Conservation (phyloP, 2,797 vertebrate species). For the Acropternis orthonyx region DNA sequence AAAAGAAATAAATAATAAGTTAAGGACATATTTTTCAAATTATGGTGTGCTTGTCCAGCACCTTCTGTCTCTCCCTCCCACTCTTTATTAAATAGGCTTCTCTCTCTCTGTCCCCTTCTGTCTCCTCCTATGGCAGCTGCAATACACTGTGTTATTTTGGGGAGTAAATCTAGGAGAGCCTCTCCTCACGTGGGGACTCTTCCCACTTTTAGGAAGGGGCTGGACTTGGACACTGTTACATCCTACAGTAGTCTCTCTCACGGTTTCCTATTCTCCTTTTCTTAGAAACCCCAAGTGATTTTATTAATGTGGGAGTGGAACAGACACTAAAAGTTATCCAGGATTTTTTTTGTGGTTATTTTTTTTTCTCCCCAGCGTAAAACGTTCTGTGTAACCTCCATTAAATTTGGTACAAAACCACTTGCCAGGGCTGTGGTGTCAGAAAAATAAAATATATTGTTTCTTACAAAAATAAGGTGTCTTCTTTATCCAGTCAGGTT, state of each 20-base stretch:
- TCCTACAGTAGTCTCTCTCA: slow-evolving; percentile 73
- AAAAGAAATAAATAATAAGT: slow-evolving; percentile 76
- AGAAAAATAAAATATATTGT: slow-evolving; percentile 99
- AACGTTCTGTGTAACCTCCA: slow-evolving; percentile 99
- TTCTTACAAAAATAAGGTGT: slow-evolving; percentile 85
- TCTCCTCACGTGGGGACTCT: slow-evolving; percentile 58
- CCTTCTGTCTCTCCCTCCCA: slow-evolving; percentile 76
- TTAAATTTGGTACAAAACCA: slow-evolving; percentile 99
- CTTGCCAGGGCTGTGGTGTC: slow-evolving; percentile 98
- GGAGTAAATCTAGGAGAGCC: slow-evolving; percentile 72
- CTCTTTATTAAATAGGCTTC: slow-evolving; percentile 71
- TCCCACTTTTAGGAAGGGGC: slow-evolving; percentile 66
- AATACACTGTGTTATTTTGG: slow-evolving; percentile 75
- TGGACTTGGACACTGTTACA: slow-evolving; percentile 75
- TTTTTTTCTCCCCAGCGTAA: slow-evolving; percentile 83
- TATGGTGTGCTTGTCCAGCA: slow-evolving; percentile 77
- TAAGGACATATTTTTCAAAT: slow-evolving; percentile 80
- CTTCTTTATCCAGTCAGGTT: slow-evolving; percentile 34
- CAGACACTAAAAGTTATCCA: slow-evolving; percentile 82
- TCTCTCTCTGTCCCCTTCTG: slow-evolving; percentile 60
- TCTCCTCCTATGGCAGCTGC: slow-evolving; percentile 77
- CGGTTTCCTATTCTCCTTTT: slow-evolving; percentile 77
- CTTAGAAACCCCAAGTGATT: slow-evolving; percentile 78
- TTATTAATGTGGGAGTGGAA: slow-evolving; percentile 81
- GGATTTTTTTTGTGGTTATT: slow-evolving; percentile 77